Evolutionary conservation across 2,888 invertebrate genomes (phyloP), one percentile per base, ranked within the genome.

Genomic region (Eucera pruinosa): DNA sequence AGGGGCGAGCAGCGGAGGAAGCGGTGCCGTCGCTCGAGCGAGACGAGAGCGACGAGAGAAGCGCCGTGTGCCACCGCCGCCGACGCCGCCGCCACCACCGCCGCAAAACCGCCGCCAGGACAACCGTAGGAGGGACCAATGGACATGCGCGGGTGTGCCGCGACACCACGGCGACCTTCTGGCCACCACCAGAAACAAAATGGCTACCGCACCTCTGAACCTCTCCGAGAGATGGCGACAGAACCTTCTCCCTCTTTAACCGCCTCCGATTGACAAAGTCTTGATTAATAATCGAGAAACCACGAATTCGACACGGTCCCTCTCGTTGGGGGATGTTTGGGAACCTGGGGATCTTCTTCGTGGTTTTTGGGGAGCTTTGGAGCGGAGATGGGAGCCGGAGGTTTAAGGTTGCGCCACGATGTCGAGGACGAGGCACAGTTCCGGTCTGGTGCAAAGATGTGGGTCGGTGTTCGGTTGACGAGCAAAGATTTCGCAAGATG

Each of bases 101-200:
- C 71, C 61, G 74, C 54, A 70, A 66, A 65, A 36, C 71, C 45
- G 47, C 70, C 80, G 73, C 77, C 91, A 91, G 91, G 88, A 87
- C 85, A 81, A 70, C 78, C 81, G 88, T 86, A 87, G 91, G 90
- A 89, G 91, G 90, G 91, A 91, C 93, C 93, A 93, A 93, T 93
- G 91, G 92, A 91, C 94, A 93, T 93, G 94, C 93, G 94, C 93
- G 92, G 92, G 92, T 92, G 91, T 90, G 91, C 87, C 90, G 90
- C 91, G 91, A 91, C 91, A 90, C 91, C 88, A 91, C 93, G 92
- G 92, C 92, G 92, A 93, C 92, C 92, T 92, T 91, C 92, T 92
- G 92, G 92, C 91, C 92, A 92, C 90, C 90, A 92, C 92, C 92
- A 92, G 93, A 93, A 94, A 94, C 94, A 94, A 94, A 94, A 94